Percentiles rank a stretch among this genome's conserved stretches.
These are phyloP conservation scores for Urocitellus parryii DNA, from an alignment of 2,113 vertebrate species.

Conservation along the genomic window DNA sequence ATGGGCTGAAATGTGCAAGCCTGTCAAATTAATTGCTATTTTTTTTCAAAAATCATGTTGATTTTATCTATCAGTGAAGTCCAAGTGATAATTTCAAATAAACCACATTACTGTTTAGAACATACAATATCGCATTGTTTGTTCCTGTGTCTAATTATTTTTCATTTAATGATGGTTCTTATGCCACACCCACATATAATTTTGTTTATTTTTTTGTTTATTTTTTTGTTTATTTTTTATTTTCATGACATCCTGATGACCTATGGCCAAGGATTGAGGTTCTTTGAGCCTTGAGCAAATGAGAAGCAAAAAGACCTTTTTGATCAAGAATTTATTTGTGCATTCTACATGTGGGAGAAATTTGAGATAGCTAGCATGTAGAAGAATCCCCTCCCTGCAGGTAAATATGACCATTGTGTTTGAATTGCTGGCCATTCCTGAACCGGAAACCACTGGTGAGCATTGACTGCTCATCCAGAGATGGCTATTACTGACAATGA, in stretches of 20 bases:
- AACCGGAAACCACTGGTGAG: fast-evolving
- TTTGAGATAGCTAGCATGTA: background rate
- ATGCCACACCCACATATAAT: too few relatives aligned
- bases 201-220: too few relatives aligned
- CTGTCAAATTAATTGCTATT: fast-evolving
- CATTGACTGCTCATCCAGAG: fast-evolving
- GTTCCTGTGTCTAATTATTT: background rate
- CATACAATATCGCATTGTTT: background rate
- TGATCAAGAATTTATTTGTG: background rate
- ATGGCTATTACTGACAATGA: background rate
- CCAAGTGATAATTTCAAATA: background rate
- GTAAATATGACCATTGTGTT: background rate
- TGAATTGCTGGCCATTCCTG: background rate
- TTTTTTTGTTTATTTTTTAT: background rate
- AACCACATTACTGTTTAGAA: background rate
- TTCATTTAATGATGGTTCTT: background rate
- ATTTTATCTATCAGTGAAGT: background rate
- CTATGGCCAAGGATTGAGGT: background rate
- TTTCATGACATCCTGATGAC: background rate
- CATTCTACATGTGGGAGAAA: background rate
- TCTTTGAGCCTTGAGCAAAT: background rate
- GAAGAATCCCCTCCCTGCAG: background rate
- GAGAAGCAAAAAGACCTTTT: background rate
- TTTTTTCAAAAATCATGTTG: background rate
- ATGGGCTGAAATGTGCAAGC: background rate